Evolutionary conservation across 1,140 invertebrate genomes (phyloP), one percentile per base, ranked within the genome.

Genomic region (Micrasema longulum): DNA sequence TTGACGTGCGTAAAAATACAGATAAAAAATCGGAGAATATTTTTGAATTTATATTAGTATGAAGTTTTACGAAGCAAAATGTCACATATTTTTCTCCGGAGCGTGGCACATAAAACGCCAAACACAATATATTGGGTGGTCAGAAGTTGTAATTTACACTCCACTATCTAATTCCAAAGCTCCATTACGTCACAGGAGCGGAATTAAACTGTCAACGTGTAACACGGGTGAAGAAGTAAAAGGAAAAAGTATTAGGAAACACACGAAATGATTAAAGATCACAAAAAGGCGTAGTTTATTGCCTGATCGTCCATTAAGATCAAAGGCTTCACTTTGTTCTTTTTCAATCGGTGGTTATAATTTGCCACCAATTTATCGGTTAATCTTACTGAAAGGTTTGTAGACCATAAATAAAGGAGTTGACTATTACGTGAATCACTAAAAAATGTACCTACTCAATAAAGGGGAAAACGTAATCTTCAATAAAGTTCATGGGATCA

Each of bases 131-230:
- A 41, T 22, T 16, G 22, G 11, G 45, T 31, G 41, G 62, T 64
- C 41, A 12, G 60, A 35, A 23, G 14, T 31, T 41, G 73, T 71
- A 74, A 74, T 74, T 74, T 74, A 74, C 67, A 65, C 66, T 71
- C 26, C 63, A 71, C 73, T 71, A 71, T 74, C 73, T 74, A 74
- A 74, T 74, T 74, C 48, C 73, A 57, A 57, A 62, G 52, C 47
- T 43, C 66, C 45, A 38, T 69, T 57, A 63, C 66, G 66, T 69
- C 71, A 64, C 65, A n/a, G 35, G 35, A 20, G 48, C 41, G 60
- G 63, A 60, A 74, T 74, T 74, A 74, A 74, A 74, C 72, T 74
- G 72, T 74, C 72, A 68, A 55, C 67, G 31, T 7, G 60, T 55
- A 63, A 69, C 67, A 66, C 43, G 48, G 72, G 72, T 31, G 47